Base-by-base conservation (phyloP, 2,797 vertebrate species). In the Gymnodraco acuticeps region DNA sequence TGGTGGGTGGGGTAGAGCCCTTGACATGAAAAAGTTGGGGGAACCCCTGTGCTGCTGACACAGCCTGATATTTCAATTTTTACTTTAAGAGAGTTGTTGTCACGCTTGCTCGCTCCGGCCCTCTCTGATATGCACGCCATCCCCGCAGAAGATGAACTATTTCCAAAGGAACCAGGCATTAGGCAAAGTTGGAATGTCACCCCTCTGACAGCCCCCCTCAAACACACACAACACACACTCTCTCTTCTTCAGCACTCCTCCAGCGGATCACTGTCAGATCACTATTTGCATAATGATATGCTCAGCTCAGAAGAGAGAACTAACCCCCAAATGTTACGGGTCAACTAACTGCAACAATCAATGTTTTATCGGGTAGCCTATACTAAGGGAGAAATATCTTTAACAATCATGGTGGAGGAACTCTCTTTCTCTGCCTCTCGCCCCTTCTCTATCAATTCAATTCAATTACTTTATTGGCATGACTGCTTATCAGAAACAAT, bases 241-340 rank as follows among this genome's bases (percentile, higher is more conserved):
- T 41, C 68, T 58, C 80, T 65, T 81, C 81, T 78, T 75, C 78
- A 94, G 91, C 95, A 95, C 94, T 95, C 94, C 96, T 97, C 95
- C 95, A 95, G 96, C 94, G 96, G 96, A 98, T 98, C 97, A 96
- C 96, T 97, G 96, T 97, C 97, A 97, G 96, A 96, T 96, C 96
- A 96, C 95, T 96, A 99, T 99, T 99, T 99, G 97, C 98, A 99
- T 99, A 99, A 99, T 99, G 96, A 98, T 98, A 98, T 99, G 98
- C 98, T 98, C 95, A 94, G 95, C 96, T 97, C 96, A 97, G 96
- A 97, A 96, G 96, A 96, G 96, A 97, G 97, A 97, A 97, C 96
- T 98, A 96, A 97, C 97, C 97, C 88, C 95, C 94, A 96, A 96
- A 98, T 99, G 98, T 98, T 96, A 98, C 97, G 98, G 98, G 98